Evolutionary conservation across 2,888 invertebrate genomes (phyloP).

Genomic region (Minunthozetes semirufus): DNA sequence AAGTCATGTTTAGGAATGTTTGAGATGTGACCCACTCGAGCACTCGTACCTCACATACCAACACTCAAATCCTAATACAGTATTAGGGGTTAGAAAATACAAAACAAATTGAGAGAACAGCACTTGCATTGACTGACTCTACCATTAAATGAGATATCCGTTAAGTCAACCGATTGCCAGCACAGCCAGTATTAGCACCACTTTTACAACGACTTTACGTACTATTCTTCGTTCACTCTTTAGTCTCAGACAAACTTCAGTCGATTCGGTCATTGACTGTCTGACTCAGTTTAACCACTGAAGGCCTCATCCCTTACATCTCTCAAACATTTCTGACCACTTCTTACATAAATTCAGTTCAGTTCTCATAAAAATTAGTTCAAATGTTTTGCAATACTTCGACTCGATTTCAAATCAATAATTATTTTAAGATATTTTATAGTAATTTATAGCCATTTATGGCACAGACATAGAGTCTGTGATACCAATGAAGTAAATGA

Average conservation of each 20-base stretch:
- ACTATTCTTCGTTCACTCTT: neutral
- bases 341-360: neutral
- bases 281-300: neutral
- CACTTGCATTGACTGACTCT: too few species aligned
- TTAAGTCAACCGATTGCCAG: neutral
- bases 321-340: neutral
- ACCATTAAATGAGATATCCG: too few species aligned
- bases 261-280: conserved; percentile 31
- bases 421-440: neutral
- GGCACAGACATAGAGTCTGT: neutral
- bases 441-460: too few species aligned
- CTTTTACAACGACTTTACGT: neutral
- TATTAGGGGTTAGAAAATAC: neutral
- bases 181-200: neutral
- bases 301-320: neutral
- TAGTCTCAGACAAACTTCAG: conserved; percentile 10
- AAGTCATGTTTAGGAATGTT: conserved; percentile 8
- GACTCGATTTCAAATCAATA: neutral
- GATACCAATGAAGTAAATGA: neutral
- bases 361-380: neutral
- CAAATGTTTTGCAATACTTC: neutral
- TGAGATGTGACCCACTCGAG: conserved; percentile 1
- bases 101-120: neutral
- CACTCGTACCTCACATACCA: neutral
- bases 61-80: neutral